phyloP scores from a whole-genome alignment of 2,113 vertebrate genomes.

The Suncus etruscus region DNA sequence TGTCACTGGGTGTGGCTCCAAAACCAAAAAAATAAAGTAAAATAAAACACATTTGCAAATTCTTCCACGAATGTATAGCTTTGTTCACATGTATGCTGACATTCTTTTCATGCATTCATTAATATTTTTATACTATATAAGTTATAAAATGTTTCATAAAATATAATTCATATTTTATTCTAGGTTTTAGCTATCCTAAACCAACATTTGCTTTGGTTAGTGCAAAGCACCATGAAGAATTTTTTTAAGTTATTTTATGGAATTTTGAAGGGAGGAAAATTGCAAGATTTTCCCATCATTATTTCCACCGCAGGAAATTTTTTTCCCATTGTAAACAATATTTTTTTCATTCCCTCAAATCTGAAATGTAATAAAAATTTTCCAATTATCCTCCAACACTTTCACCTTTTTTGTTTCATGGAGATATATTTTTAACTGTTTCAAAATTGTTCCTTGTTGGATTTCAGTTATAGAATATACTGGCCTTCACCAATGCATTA shows the following conservation, averaged over 20 bases:
- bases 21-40: no score
- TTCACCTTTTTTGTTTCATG: neutral
- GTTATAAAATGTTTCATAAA: no score
- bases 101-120: neutral
- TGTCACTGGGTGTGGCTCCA: no score
- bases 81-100: neutral
- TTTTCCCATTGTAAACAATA: neutral
- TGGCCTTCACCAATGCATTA: no score
- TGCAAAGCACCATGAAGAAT: neutral
- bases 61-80: neutral
- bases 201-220: conserved; percentile 42
- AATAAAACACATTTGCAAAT: conserved; percentile 28
- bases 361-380: neutral
- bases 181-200: conserved; percentile 38
- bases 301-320: neutral
- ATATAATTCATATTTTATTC: no score
- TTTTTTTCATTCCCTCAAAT: neutral
- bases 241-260: neutral
- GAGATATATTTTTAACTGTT: no score
- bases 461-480: no score
- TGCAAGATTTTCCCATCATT: neutral
- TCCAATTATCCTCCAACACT: neutral
- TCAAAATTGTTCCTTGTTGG: no score
- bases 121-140: neutral
- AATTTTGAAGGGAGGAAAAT: conserved; percentile 8